Percentiles rank a stretch among this genome's conserved stretches.
phyloP scores from a whole-genome alignment of 2,113 vertebrate species.

The Sinocyclocheilus grahami region DNA sequence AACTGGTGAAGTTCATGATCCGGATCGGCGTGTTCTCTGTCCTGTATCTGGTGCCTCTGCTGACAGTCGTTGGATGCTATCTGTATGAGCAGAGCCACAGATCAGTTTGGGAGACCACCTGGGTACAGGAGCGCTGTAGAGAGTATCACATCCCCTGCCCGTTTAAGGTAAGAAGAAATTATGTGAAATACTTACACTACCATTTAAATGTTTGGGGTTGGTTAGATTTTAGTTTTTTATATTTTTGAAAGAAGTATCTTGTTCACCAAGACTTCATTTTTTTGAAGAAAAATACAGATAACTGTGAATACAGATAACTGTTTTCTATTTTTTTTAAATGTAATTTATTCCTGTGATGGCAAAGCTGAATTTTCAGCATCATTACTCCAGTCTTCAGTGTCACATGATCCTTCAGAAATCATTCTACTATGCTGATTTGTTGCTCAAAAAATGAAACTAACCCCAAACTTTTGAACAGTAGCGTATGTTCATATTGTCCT shows the following conservation, averaged over 20 bases:
- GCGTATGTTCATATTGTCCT: not conserved
- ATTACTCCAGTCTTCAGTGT: not conserved
- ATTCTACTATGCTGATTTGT: not conserved
- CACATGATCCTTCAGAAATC: not conserved
- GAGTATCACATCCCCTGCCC: constrained; percentile 99
- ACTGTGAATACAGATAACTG: not conserved
- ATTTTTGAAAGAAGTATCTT: not conserved
- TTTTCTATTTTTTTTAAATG: not conserved
- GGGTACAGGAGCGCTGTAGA: constrained; percentile 91
- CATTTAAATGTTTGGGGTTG: not conserved
- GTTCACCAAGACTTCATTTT: too few relatives aligned
- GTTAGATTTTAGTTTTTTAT: too few relatives aligned
- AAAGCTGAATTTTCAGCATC: not conserved
- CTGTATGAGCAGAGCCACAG: constrained; percentile 94
- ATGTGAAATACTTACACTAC: not conserved
- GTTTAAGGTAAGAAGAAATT: constrained; percentile 79
- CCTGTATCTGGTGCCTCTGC: constrained; percentile 93
- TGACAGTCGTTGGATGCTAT: constrained; percentile 91
- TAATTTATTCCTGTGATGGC: not conserved
- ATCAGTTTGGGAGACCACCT: constrained; percentile 91
- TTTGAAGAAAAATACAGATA: not conserved
- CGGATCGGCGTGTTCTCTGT: constrained; percentile 98
- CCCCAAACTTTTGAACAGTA: not conserved
- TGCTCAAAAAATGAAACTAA: not conserved
- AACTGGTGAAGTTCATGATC: constrained; percentile 99